These are phyloP conservation scores for Acridotheres tristis DNA, from an alignment of 2,797 vertebrate genomes.

Conservation along the genomic window DNA sequence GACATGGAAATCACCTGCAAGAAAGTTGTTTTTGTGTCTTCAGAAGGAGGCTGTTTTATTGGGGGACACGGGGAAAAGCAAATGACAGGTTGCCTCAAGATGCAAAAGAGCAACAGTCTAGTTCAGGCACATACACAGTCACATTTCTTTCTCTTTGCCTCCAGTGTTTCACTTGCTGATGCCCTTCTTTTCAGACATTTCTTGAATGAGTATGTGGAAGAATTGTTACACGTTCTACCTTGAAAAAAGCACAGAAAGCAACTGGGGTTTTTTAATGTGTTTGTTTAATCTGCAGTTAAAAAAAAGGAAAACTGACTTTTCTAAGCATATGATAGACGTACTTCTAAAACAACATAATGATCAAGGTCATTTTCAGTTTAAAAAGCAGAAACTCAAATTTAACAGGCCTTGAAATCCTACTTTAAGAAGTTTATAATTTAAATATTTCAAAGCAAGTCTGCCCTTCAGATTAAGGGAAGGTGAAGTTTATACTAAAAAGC, in stretches of 20 bases:
- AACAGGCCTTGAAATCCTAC: constrained; percentile 50
- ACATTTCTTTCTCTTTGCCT: background rate
- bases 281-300: constrained; percentile 59
- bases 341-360: constrained; percentile 38
- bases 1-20: background rate
- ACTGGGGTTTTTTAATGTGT: background rate
- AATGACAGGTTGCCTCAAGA: background rate
- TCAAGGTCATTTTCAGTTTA: constrained; percentile 37
- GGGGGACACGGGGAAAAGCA: background rate
- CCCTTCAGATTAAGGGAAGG: constrained; percentile 43
- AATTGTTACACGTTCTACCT: background rate
- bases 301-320: background rate
- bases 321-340: constrained; percentile 21
- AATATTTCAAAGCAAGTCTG: constrained; percentile 45
- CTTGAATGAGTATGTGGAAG: background rate
- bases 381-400: constrained; percentile 39
- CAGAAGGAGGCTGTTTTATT: background rate
- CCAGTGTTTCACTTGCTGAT: background rate
- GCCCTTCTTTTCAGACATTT: background rate
- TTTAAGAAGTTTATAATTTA: constrained; percentile 45
- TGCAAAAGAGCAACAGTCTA: background rate
- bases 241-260: background rate
- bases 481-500: constrained; percentile 19
- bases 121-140: background rate
- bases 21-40: background rate